Conservation (phyloP, 2,888 invertebrate genomes). For the Drosophila kuntzei region DNA sequence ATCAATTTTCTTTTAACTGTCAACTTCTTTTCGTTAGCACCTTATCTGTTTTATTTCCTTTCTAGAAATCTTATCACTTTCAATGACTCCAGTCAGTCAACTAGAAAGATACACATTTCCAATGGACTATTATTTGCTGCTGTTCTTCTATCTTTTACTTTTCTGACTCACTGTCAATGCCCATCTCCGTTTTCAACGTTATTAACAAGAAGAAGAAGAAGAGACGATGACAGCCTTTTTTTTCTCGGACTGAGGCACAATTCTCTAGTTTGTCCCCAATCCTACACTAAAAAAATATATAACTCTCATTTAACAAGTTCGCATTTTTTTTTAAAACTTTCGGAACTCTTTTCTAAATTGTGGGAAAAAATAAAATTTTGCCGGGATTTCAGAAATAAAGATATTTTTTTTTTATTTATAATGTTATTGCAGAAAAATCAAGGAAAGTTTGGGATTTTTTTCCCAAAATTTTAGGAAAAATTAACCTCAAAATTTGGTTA, state of each 20-base stretch:
- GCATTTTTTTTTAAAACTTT: too few relatives aligned
- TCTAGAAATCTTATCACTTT: constrained; percentile 65
- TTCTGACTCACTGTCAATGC: constrained; percentile 36
- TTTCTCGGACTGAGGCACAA: constrained; percentile 15
- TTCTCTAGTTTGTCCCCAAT: constrained; percentile 9
- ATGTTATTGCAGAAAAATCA: too few relatives aligned
- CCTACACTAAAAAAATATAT: neutral
- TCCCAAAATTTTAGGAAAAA: too few relatives aligned
- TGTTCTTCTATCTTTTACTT: neutral
- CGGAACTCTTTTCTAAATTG: too few relatives aligned
- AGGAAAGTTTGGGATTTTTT: too few relatives aligned
- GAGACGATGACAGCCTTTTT: constrained; percentile 26
- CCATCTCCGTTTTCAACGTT: constrained; percentile 56
- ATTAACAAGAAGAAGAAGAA: constrained; percentile 58
- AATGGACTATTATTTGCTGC: constrained; percentile 67
- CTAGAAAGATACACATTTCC: constrained; percentile 69
- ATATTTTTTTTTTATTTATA: too few relatives aligned
- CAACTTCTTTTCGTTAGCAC: constrained; percentile 28
- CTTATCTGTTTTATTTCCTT: constrained; percentile 45
- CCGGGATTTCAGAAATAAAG: too few relatives aligned
- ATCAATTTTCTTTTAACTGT: constrained; percentile 55
- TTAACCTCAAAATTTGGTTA: too few relatives aligned
- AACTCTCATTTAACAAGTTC: too few relatives aligned
- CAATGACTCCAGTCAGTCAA: constrained; percentile 33
- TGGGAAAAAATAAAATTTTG: too few relatives aligned